Conservation (phyloP, 2,113 vertebrate species). For the Siphamia tubifer region DNA sequence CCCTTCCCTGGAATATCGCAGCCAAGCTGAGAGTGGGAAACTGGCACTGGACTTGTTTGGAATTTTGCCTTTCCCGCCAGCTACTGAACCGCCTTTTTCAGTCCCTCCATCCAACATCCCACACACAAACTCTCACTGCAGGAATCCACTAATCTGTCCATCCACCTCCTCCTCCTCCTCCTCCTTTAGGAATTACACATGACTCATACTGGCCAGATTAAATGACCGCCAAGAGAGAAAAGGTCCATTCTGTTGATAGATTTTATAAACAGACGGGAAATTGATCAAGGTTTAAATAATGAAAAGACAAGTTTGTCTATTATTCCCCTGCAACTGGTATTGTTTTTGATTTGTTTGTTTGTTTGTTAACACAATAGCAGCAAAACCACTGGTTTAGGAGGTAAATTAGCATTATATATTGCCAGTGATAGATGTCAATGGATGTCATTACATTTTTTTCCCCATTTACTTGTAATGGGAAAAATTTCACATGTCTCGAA, state of each 20-base stretch:
- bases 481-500: no score
- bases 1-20: slow-evolving; percentile 1
- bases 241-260: slow-evolving; percentile 17
- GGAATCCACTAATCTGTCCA: slow-evolving; percentile 45
- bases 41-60: not conserved
- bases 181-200: slow-evolving; percentile 22
- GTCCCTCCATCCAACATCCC: slow-evolving; percentile 39
- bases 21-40: not conserved
- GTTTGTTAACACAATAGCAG: no score
- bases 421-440: no score
- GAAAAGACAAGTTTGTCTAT: no score
- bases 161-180: slow-evolving; percentile 16
- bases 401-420: no score
- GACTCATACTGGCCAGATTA: slow-evolving; percentile 51
- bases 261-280: slow-evolving; percentile 12
- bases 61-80: slow-evolving; percentile 30
- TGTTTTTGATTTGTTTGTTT: no score
- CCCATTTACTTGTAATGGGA: no score
- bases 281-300: not conserved
- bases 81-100: slow-evolving; percentile 7
- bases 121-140: slow-evolving; percentile 50
- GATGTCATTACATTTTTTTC: no score
- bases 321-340: no score
- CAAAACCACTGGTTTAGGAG: no score
- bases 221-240: slow-evolving; percentile 37